Evolutionary conservation across 2,888 invertebrate genomes (phyloP).

Genomic region (Omphaloscelis lunosa): DNA sequence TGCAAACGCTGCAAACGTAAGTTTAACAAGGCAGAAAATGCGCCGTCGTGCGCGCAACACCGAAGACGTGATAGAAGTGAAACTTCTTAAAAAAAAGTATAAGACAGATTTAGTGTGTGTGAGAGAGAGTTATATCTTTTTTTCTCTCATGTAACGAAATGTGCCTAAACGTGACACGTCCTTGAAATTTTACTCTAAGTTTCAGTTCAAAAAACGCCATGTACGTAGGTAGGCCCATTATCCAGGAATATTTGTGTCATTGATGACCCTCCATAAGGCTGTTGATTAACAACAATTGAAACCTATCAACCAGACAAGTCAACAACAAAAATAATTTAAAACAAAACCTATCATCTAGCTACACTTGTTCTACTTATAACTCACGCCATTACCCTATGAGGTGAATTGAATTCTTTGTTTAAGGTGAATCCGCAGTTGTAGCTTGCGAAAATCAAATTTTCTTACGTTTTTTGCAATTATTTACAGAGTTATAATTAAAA

Average conservation of each 20-base stretch:
- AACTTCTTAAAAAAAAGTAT: too few relatives aligned
- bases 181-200: not conserved
- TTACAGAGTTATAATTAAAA: too few relatives aligned
- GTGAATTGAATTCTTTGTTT: slow-evolving; percentile 80
- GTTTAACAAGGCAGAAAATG: not conserved
- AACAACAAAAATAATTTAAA: slow-evolving; percentile 49
- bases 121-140: too few relatives aligned
- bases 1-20: not conserved
- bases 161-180: too few relatives aligned
- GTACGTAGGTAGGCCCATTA: not conserved
- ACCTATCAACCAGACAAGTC: slow-evolving; percentile 10
- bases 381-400: slow-evolving; percentile 67
- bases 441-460: too few relatives aligned
- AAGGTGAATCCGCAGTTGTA: too few relatives aligned
- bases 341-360: slow-evolving; percentile 50
- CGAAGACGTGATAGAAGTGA: too few relatives aligned
- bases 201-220: not conserved
- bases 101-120: too few relatives aligned
- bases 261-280: slow-evolving; percentile 3
- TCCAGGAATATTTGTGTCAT: not conserved
- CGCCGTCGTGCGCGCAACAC: not conserved
- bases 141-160: too few relatives aligned
- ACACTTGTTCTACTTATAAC: slow-evolving; percentile 49
- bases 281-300: slow-evolving; percentile 31
- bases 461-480: too few relatives aligned